phyloP scores from a whole-genome alignment of 2,888 invertebrate species.

The Polia nebulosa region DNA sequence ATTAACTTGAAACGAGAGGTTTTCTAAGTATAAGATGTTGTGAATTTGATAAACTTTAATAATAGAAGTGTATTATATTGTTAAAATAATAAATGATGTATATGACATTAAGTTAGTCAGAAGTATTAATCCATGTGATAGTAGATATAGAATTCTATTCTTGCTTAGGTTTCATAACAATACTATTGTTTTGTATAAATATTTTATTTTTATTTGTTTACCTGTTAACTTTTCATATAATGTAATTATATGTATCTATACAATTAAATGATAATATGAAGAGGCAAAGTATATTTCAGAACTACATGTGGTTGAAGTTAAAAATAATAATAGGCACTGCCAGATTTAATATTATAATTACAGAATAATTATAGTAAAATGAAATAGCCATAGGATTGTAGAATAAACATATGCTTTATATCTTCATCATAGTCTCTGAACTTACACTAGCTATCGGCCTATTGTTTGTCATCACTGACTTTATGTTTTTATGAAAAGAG shows the following conservation, averaged over 20 bases:
- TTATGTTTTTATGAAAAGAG: conserved; percentile 2
- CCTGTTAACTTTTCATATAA: conserved; percentile 24
- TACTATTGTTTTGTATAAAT: conserved; percentile 37
- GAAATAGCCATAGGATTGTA: conserved; percentile 31
- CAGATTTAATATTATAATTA: no score
- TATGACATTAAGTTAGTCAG: conserved; percentile 80
- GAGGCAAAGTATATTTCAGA: conserved; percentile 40
- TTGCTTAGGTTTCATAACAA: conserved; percentile 56
- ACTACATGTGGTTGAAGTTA: conserved; percentile 37
- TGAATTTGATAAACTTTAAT: conserved; percentile 81
- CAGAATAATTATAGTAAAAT: conserved; percentile 38
- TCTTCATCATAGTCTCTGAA: conserved; percentile 17
- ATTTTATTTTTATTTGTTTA: conserved; percentile 20
- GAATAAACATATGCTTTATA: conserved; percentile 19
- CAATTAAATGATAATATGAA: conserved; percentile 41
- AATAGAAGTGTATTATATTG: conserved; percentile 77
- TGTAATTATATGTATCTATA: conserved; percentile 16
- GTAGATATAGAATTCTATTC: conserved; percentile 79
- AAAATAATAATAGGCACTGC: conserved; percentile 77
- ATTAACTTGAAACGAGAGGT: conserved; percentile 70
- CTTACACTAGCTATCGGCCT: conserved; percentile 14
- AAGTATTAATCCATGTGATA: conserved; percentile 90
- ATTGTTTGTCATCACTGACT: conserved; percentile 15
- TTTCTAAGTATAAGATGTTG: conserved; percentile 79
- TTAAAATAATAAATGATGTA: conserved; percentile 73